Percentiles rank a stretch among this genome's conserved stretches.
These are phyloP conservation scores for Silurus aristotelis DNA, from an alignment of 2,797 vertebrate species.

Conservation along the genomic window DNA sequence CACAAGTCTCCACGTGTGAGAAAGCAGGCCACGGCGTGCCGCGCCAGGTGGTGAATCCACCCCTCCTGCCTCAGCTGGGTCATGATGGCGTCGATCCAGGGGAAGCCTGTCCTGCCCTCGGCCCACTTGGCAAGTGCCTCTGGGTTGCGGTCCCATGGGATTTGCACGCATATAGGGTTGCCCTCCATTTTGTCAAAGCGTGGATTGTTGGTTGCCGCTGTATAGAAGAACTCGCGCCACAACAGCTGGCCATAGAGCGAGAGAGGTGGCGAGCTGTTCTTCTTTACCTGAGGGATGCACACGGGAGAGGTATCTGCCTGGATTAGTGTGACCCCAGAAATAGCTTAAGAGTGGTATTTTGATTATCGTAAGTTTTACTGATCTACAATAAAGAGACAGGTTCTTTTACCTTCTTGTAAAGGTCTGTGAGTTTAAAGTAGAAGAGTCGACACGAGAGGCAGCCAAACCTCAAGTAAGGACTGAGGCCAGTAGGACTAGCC, in stretches of 20 bases:
- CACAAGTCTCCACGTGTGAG: constrained; percentile 79
- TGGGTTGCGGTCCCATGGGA: constrained; percentile 76
- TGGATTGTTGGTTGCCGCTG: constrained; percentile 77
- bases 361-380: neutral
- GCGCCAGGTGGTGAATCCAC: constrained; percentile 94
- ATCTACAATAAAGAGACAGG: neutral
- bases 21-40: constrained; percentile 82
- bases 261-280: constrained; percentile 77
- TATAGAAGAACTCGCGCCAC: constrained; percentile 82
- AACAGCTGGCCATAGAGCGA: constrained; percentile 80
- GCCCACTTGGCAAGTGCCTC: constrained; percentile 81
- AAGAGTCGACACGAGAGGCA: constrained; percentile 96
- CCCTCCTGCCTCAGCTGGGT: constrained; percentile 94
- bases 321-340: neutral
- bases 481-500: constrained; percentile 92
- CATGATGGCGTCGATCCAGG: constrained; percentile 99
- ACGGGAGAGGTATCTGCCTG: neutral
- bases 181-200: constrained; percentile 80
- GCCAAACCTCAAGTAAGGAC: constrained; percentile 94
- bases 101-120: constrained; percentile 92
- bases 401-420: constrained; percentile 87
- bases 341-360: neutral
- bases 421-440: constrained; percentile 95
- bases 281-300: constrained; percentile 51
- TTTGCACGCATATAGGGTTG: constrained; percentile 80